Evolutionary conservation across 1,140 invertebrate genomes (phyloP).

Genomic region (Thrips palmi): DNA sequence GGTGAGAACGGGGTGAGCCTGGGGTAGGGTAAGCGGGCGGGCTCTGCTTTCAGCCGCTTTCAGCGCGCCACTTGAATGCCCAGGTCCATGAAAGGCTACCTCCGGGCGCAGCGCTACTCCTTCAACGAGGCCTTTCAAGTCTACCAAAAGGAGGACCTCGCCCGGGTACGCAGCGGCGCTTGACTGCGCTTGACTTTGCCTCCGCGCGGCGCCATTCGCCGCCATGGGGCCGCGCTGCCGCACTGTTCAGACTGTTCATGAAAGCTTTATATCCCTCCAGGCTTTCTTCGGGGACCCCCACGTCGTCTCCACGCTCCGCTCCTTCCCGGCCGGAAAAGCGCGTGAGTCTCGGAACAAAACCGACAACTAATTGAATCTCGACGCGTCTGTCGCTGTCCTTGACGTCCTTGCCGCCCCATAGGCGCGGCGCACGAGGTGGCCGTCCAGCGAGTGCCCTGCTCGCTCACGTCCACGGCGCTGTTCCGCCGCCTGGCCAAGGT

Average conservation of each 20-base stretch:
- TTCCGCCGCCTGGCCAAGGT: no score
- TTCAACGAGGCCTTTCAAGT: constrained; percentile 26
- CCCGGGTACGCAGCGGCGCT: constrained; percentile 20
- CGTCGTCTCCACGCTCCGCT: constrained; percentile 4
- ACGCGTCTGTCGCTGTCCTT: no score
- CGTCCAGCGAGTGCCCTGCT: no score
- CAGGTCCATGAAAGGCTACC: constrained; percentile 23
- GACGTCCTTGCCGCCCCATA: no score
- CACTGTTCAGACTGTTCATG: constrained; percentile 24
- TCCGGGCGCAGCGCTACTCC: constrained; percentile 23
- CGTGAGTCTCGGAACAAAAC: no score
- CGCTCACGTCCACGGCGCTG: no score
- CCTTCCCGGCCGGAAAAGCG: constrained; percentile 11
- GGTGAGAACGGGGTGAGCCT: background rate
- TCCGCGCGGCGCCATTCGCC: no score
- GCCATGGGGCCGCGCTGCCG: no score
- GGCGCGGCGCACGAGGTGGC: no score
- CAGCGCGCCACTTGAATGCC: constrained; percentile 7
- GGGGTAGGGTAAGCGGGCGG: background rate
- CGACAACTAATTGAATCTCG: no score
- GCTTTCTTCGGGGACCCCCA: constrained; percentile 7
- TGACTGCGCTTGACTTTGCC: constrained; percentile 1
- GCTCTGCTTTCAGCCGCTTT: background rate
- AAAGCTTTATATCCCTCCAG: constrained; percentile 17
- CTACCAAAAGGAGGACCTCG: constrained; percentile 25